These are phyloP conservation scores for Axis porcinus DNA, from an alignment of 2,113 vertebrate species.

Conservation along the genomic window DNA sequence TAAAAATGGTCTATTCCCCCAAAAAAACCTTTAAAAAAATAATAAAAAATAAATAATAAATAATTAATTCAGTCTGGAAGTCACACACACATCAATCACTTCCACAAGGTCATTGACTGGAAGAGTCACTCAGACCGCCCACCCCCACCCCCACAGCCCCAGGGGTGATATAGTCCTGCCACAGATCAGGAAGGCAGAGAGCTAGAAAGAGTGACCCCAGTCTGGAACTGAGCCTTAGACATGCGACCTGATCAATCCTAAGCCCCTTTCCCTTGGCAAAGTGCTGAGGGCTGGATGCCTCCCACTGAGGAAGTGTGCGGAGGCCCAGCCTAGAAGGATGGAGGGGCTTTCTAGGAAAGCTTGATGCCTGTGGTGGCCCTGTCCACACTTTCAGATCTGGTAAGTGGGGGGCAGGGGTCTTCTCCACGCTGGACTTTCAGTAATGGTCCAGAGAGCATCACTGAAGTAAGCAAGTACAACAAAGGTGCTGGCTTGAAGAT, in stretches of 20 bases:
- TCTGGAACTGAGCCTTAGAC: not conserved
- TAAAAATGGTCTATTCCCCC: not conserved
- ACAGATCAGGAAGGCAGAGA: not conserved
- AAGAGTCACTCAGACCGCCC: not conserved
- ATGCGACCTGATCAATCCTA: not conserved
- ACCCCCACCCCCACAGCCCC: not conserved
- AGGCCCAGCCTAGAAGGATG: not conserved
- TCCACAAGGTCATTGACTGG: not conserved
- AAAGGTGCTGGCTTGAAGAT: not conserved
- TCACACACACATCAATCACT: not conserved
- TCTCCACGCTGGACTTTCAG: not conserved
- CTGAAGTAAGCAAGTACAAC: not conserved
- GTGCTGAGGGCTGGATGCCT: not conserved
- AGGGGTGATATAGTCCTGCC: not conserved
- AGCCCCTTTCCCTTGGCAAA: not conserved
- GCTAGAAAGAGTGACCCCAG: not conserved
- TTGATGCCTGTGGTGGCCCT: not conserved
- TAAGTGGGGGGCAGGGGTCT: rapidly evolving
- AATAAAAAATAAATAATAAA: not conserved
- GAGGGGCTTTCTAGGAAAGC: not conserved
- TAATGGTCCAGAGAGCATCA: not conserved
- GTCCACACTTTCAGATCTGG: not conserved
- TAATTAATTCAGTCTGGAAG: not conserved
- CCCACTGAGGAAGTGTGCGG: not conserved
- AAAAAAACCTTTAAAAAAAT: not conserved